Conservation (phyloP, 2,888 invertebrate genomes). For the Lepidochitona cinerea region DNA sequence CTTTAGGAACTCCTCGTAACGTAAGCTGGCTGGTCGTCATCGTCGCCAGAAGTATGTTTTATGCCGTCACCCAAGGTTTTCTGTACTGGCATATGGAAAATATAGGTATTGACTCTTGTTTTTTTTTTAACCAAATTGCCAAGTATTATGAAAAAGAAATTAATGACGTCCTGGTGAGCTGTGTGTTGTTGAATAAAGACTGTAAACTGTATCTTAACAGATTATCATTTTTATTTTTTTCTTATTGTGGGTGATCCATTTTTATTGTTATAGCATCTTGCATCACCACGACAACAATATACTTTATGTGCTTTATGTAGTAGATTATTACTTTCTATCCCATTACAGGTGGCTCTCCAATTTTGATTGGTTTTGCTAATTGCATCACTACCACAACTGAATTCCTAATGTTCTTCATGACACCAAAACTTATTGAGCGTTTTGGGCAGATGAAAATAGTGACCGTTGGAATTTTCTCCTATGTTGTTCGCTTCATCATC, state of each 20-base stretch:
- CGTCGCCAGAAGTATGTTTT: background rate
- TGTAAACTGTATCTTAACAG: too few species aligned
- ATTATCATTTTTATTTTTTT: too few species aligned
- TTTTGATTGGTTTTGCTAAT: background rate
- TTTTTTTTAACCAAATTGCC: too few species aligned
- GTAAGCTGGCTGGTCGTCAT: background rate
- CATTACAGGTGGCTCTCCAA: background rate
- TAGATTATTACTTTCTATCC: too few species aligned
- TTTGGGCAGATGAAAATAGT: background rate
- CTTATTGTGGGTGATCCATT: too few species aligned
- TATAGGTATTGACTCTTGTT: too few species aligned
- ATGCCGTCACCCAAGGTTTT: background rate
- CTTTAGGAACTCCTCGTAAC: background rate
- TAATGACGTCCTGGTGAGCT: too few species aligned
- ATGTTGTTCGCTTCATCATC: background rate
- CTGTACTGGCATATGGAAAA: slow-evolving; percentile 5
- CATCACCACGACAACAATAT: too few species aligned
- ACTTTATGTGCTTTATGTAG: too few species aligned
- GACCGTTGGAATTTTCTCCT: background rate
- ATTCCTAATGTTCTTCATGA: background rate
- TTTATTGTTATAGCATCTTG: too few species aligned
- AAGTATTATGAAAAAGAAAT: too few species aligned
- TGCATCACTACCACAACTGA: background rate
- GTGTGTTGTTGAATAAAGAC: too few species aligned
- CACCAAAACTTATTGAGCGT: background rate